These are phyloP conservation scores for Papilio polytes DNA, from an alignment of 1,140 invertebrate species.

Conservation along the genomic window DNA sequence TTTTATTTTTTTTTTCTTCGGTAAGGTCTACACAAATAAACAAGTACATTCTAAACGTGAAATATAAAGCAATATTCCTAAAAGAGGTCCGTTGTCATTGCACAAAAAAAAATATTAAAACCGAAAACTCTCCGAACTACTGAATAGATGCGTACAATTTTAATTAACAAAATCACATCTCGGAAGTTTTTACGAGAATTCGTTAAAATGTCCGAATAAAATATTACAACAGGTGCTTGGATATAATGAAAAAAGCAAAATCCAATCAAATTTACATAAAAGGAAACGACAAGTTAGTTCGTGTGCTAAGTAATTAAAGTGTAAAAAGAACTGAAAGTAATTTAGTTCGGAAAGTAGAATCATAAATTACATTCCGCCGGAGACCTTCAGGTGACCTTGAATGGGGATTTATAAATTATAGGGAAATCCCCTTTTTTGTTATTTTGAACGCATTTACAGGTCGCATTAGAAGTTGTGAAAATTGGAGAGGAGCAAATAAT, in stretches of 20 bases:
- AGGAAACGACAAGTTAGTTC: constrained; percentile 35
- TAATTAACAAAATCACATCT: no score
- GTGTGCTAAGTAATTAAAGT: constrained; percentile 39
- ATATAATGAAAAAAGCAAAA: constrained; percentile 25
- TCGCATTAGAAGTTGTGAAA: not conserved
- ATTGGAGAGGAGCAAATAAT: not conserved
- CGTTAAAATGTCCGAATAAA: not conserved
- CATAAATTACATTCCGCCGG: constrained; percentile 22
- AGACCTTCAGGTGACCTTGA: constrained; percentile 33
- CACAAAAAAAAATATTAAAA: no score
- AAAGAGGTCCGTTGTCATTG: no score
- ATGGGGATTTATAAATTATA: constrained; percentile 29
- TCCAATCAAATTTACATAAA: constrained; percentile 35
- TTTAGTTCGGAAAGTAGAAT: constrained; percentile 38
- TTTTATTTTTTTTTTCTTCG: no score
- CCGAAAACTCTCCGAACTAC: no score
- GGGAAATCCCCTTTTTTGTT: constrained; percentile 19
- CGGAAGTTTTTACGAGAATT: not conserved
- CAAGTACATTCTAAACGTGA: no score
- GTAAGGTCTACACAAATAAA: no score
- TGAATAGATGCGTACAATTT: no score
- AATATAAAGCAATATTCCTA: no score
- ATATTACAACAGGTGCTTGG: not conserved
- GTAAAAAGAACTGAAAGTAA: constrained; percentile 38
- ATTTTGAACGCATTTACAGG: not conserved